Evolutionary conservation across 2,888 invertebrate species (phyloP), one percentile per base, ranked within the genome.

Genomic region (Calameuta idolon): DNA sequence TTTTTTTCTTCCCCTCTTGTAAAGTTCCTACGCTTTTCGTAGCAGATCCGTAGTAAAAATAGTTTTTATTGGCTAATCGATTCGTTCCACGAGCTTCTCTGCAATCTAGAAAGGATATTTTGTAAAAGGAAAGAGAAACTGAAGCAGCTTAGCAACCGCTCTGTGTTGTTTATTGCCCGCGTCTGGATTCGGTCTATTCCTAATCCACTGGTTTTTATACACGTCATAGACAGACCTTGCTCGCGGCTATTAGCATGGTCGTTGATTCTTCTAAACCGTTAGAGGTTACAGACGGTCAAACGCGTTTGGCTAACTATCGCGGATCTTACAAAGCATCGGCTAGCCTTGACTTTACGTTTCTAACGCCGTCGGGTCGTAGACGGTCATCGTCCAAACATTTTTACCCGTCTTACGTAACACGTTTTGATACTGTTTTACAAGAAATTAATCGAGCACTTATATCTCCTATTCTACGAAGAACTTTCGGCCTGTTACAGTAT

Each of bases 251-350:
- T 33, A 33, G 71, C 31, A 12, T 33, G 15, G 71, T 31, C 71
- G n/a, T 71, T 71, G 71, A 71, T 71, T 71, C 71, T 79, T 78
- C 75, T 79, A 80, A 82, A 87, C 90, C 90, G 90, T 90, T 90
- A 90, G 89, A 89, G 89, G 89, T 89, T 85, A 82, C 87, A 89
- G 89, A 89, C 89, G 89, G 89, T 90, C 89, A 88, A 80, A 76
- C 77, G 15, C 75, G 75, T 75, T 34, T 40, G 75, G 31, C 30
- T 31, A 40, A 31, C 34, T 31, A 75, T 40, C 81, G 79, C 79
- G 80, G 79, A 83, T 80, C 80, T 80, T 79, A 77, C 55, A 77
- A 35, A 37, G 76, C 31, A 79, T 80, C 79, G 79, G 81, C 79
- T 83, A 80, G 79, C 87, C 86, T 89, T 87, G 87, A 86, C 82